A percentile compares a stretch with the other conserved stretches of the same genome.
Evolutionary conservation across 2,797 vertebrate genomes (phyloP).

Genomic region (Melanotaenia maccullochi): DNA sequence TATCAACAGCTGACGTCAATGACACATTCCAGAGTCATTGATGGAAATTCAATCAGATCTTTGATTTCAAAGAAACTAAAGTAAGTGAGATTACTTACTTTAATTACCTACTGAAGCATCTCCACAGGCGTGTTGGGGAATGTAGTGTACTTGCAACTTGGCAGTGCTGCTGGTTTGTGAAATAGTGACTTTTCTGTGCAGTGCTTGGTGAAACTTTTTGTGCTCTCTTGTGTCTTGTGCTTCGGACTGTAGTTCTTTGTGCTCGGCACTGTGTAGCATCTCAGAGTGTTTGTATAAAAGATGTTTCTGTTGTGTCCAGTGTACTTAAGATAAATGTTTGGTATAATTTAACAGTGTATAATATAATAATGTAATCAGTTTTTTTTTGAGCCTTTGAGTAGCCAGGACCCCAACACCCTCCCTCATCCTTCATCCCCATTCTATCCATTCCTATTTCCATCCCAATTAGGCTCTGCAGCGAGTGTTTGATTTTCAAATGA

Average conservation of each 20-base stretch:
- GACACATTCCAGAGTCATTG: constrained; percentile 77
- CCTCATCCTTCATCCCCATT: constrained; percentile 54
- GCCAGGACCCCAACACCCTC: constrained; percentile 57
- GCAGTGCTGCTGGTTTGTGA: constrained; percentile 44
- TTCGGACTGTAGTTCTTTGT: constrained; percentile 35
- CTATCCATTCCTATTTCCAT: constrained; percentile 51
- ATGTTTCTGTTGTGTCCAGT: constrained; percentile 41
- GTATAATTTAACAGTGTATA: constrained; percentile 26
- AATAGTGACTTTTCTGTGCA: constrained; percentile 40
- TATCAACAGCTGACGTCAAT: constrained; percentile 78
- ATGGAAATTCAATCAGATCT: constrained; percentile 75
- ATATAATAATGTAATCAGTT: neutral
- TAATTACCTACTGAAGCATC: constrained; percentile 55
- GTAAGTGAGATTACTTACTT: constrained; percentile 74
- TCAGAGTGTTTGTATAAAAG: constrained; percentile 36
- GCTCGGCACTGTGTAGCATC: constrained; percentile 43
- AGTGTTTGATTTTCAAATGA: constrained; percentile 65
- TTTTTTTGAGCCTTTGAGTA: constrained; percentile 40
- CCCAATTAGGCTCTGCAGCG: constrained; percentile 54
- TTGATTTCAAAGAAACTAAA: constrained; percentile 68
- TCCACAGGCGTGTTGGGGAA: constrained; percentile 78
- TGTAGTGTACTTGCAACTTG: constrained; percentile 57
- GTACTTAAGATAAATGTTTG: constrained; percentile 32
- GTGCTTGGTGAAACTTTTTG: constrained; percentile 29
- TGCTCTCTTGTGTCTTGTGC: constrained; percentile 49